These are phyloP conservation scores for Nyctereutes procyonoides DNA, from an alignment of 2,113 vertebrate species.

Conservation along the genomic window DNA sequence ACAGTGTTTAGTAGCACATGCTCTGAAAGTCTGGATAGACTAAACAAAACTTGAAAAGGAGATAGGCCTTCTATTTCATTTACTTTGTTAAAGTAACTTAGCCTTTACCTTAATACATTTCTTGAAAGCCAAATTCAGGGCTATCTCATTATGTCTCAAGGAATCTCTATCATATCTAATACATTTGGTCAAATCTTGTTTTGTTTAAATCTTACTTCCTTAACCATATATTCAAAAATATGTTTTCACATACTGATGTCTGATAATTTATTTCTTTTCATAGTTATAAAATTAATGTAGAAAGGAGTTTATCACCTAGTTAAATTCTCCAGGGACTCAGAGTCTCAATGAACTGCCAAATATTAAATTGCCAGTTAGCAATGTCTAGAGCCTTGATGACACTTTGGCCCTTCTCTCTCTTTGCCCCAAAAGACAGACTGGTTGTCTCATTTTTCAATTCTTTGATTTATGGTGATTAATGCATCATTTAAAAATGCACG, in stretches of 20 bases:
- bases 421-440: neutral
- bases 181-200: neutral
- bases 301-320: neutral
- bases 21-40: neutral
- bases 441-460: neutral
- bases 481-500: conserved; percentile 19
- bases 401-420: neutral
- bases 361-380: neutral
- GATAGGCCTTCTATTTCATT: neutral
- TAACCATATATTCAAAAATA: neutral
- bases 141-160: neutral
- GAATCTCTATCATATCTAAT: neutral
- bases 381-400: neutral
- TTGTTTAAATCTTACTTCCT: neutral
- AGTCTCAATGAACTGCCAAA: neutral
- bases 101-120: neutral
- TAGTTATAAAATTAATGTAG: neutral
- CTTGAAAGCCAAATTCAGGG: neutral
- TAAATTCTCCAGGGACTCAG: neutral
- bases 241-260: neutral
- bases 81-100: neutral
- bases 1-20: neutral
- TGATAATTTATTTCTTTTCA: neutral
- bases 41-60: neutral
- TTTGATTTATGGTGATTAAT: conserved; percentile 47